Conservation (phyloP, 37 sponge, comb jelly and placozoan species). For the Ephydatia muelleri region DNA sequence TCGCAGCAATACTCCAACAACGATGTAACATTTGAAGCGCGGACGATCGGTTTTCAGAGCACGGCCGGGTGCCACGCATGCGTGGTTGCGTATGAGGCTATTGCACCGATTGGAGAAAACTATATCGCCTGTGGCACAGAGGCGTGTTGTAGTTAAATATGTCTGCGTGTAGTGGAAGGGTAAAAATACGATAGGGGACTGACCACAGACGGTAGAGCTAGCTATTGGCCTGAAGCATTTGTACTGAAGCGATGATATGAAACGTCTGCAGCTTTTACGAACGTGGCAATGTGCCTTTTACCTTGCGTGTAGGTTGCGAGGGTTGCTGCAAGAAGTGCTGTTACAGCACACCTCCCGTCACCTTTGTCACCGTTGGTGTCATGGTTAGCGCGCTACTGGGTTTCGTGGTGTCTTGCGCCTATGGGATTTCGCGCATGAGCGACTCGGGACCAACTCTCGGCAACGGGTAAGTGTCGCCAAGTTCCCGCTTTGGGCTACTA, state of each 20-base stretch:
- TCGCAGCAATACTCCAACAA: neutral
- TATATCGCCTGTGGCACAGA: too few relatives aligned
- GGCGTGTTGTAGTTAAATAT: too few relatives aligned
- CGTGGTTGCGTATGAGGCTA: neutral
- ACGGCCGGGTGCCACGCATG: neutral
- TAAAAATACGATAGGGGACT: too few relatives aligned
- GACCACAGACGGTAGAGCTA: too few relatives aligned
- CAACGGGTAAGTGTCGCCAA: slow-evolving; percentile 32
- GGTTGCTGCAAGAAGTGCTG: slow-evolving; percentile 74
- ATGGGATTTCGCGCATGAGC: slow-evolving; percentile 39
- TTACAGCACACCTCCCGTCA: slow-evolving; percentile 69
- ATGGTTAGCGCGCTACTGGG: slow-evolving; percentile 38
- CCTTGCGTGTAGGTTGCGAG: slow-evolving; percentile 16
- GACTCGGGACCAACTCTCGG: slow-evolving; percentile 13
- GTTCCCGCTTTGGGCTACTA: neutral
- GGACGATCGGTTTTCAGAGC: neutral
- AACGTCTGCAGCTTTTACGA: too few relatives aligned
- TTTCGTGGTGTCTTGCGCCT: slow-evolving; percentile 35
- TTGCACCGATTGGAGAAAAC: neutral
- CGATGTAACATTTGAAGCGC: neutral
- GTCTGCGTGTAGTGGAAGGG: too few relatives aligned
- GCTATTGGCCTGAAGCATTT: too few relatives aligned
- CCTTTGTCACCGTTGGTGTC: slow-evolving; percentile 23
- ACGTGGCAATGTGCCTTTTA: neutral
- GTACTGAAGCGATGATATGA: too few relatives aligned